Percentiles rank a stretch among this genome's conserved stretches.
Evolutionary conservation across 1,140 invertebrate species (phyloP).

Genomic region (Drosophila kohkoa): DNA sequence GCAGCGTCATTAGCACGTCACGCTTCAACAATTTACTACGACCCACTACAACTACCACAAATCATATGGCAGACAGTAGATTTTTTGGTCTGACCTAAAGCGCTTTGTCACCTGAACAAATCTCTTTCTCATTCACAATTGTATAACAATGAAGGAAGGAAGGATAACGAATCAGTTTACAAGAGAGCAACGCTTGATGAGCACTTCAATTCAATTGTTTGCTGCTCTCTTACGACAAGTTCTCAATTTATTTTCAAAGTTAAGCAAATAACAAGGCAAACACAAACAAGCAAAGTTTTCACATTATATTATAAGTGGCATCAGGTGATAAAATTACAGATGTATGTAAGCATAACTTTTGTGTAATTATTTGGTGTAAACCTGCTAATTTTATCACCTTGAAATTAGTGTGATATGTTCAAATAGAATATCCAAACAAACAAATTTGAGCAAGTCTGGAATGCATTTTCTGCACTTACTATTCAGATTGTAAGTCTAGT

Average conservation of each 20-base stretch:
- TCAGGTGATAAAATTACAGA: constrained; percentile 18
- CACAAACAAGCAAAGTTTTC: constrained; percentile 7
- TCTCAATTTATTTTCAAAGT: constrained; percentile 14
- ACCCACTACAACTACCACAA: constrained; percentile 9
- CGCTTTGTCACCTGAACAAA: constrained; percentile 20
- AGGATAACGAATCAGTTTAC: not conserved
- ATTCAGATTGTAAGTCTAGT: not conserved
- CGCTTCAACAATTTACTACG: constrained; percentile 26
- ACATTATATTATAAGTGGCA: not conserved
- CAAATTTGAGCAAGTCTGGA: no score
- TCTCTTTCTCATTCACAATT: constrained; percentile 5
- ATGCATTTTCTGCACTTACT: not conserved
- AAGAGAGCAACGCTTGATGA: not conserved
- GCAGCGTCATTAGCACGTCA: constrained; percentile 49
- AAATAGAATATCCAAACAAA: no score
- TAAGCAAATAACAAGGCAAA: constrained; percentile 1
- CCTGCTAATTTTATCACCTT: constrained; percentile 13
- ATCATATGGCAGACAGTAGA: constrained; percentile 13
- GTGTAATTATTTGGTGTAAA: constrained; percentile 1
- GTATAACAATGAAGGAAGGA: not conserved
- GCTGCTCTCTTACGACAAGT: not conserved
- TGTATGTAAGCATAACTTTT: constrained; percentile 2
- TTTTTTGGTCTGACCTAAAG: constrained; percentile 8
- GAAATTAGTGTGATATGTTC: no score
- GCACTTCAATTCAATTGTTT: constrained; percentile 10